Percentiles rank a stretch among this genome's conserved stretches.
These are phyloP conservation scores for Pocillopora damicornis DNA, from an alignment of 64 coral and sea anemone genomes.

Conservation along the genomic window DNA sequence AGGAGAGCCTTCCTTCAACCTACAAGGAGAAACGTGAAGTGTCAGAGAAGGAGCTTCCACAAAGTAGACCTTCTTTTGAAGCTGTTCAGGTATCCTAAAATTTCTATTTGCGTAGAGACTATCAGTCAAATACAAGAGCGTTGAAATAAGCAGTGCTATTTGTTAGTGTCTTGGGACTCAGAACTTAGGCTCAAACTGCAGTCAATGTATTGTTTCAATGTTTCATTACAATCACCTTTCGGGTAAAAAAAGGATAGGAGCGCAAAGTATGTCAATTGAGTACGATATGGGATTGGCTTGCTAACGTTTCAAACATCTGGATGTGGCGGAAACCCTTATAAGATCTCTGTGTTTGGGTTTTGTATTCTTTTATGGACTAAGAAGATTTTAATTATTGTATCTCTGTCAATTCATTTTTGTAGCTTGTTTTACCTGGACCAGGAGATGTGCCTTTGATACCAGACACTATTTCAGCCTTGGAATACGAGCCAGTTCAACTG, in stretches of 20 bases:
- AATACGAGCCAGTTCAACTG: slow-evolving; percentile 4
- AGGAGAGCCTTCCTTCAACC: background rate
- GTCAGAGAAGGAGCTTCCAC: background rate
- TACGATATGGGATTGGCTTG: no score
- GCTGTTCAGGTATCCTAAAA: slow-evolving; percentile 7
- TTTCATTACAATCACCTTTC: no score
- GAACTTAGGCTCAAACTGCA: background rate
- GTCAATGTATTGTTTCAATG: background rate
- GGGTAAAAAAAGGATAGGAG: no score
- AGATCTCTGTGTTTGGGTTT: no score
- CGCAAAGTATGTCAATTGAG: no score
- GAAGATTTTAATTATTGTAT: background rate
- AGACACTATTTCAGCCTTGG: background rate
- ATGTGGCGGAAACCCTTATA: no score
- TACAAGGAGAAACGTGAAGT: background rate
- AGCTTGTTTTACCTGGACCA: background rate
- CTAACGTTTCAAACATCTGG: no score
- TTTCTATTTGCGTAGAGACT: background rate
- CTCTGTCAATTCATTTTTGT: background rate
- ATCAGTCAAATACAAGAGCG: background rate
- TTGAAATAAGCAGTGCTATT: no score
- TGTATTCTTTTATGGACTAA: no score
- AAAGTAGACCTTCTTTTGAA: background rate
- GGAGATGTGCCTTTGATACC: background rate
- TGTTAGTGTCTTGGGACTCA: no score